A percentile compares a stretch with the other conserved stretches of the same genome.
phyloP scores from a whole-genome alignment of 2,113 vertebrate genomes.

The Equus przewalskii region DNA sequence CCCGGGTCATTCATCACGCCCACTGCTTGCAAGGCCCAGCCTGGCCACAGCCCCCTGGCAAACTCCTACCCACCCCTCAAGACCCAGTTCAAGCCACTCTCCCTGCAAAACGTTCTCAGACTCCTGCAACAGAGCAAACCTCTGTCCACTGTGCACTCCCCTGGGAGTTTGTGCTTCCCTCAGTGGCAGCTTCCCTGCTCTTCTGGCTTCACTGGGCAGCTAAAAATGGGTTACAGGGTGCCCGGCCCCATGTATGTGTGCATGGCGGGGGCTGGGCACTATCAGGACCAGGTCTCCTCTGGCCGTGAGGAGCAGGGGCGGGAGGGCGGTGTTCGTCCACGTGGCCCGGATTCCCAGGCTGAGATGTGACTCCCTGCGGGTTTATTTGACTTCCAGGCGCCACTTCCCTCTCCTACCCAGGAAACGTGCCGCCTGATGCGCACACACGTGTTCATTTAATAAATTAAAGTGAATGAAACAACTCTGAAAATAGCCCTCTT shows the following conservation, averaged over 20 bases:
- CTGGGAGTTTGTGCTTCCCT: neutral
- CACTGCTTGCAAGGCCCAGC: neutral
- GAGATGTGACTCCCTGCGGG: neutral
- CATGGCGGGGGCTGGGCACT: accelerated
- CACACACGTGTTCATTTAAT: neutral
- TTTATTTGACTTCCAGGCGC: neutral
- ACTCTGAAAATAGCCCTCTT: neutral
- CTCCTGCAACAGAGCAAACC: neutral
- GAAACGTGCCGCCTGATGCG: neutral
- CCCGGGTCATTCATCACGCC: neutral
- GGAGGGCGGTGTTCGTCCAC: accelerated
- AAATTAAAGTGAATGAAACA: neutral
- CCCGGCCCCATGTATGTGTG: neutral
- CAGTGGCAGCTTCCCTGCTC: neutral
- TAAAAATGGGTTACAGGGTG: neutral
- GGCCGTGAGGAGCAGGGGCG: neutral
- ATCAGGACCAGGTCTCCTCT: accelerated
- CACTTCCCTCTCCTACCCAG: neutral
- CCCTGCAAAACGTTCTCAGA: neutral
- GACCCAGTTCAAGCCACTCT: neutral
- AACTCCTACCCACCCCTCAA: neutral
- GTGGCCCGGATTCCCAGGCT: no score
- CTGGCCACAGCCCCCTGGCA: no score
- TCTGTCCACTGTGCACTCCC: neutral
- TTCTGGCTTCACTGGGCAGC: neutral